phyloP scores from a whole-genome alignment of 2,888 invertebrate genomes.

The Apamea sordens region DNA sequence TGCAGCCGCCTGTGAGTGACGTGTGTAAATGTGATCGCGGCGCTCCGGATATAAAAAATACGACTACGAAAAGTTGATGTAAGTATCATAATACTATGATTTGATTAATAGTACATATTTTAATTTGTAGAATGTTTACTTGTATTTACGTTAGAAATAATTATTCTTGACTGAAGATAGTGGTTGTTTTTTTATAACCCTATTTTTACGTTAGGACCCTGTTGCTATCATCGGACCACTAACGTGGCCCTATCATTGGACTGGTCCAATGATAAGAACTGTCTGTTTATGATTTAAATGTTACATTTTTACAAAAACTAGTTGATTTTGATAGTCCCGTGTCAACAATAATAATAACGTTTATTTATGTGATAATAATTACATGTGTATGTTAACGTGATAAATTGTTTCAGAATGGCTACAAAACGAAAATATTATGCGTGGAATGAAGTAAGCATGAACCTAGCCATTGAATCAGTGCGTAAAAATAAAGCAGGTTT shows the following conservation, averaged over 20 bases:
- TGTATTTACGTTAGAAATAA: conserved; percentile 14
- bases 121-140: not conserved
- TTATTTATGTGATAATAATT: not conserved
- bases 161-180: conserved; percentile 14
- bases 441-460: conserved; percentile 22
- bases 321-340: too few species aligned
- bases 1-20: too few species aligned
- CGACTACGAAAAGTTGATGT: conserved; percentile 13
- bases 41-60: conserved; percentile 6
- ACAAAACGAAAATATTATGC: conserved; percentile 30
- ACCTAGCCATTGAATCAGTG: conserved; percentile 20
- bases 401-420: conserved; percentile 21
- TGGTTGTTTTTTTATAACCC: conserved; percentile 13
- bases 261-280: conserved; percentile 13
- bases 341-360: too few species aligned
- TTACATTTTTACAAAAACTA: not conserved
- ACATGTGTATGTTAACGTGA: conserved; percentile 3
- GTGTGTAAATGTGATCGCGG: conserved; percentile 2
- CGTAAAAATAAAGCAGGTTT: conserved; percentile 26
- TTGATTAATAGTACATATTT: not conserved
- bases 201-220: conserved; percentile 7
- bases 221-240: conserved; percentile 17
- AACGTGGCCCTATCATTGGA: conserved; percentile 7
- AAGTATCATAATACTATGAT: conserved; percentile 7
- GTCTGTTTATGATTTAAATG: not conserved